Evolutionary conservation across 1,140 invertebrate species (phyloP).

Genomic region (Orius laevigatus): DNA sequence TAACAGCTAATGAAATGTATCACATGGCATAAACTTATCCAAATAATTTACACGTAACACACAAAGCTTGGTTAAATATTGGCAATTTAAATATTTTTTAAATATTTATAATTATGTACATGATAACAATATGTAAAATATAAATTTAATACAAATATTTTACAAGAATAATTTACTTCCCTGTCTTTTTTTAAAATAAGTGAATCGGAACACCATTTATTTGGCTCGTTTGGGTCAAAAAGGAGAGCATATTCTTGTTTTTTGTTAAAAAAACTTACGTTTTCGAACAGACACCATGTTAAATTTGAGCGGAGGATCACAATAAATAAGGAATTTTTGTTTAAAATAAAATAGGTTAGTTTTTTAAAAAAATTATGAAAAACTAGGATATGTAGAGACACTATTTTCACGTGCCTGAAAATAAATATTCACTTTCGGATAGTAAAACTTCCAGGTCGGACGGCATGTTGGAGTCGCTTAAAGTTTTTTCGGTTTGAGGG

Average conservation of each 20-base stretch:
- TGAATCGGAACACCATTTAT: conserved; percentile 1
- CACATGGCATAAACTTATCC: conserved; percentile 4
- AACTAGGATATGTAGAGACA: conserved; percentile 1
- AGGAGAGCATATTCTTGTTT: background rate
- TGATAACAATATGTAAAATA: conserved; percentile 13
- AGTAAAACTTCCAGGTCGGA: conserved; percentile 43
- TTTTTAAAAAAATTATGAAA: background rate
- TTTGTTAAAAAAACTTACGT: background rate
- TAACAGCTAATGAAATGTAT: too few relatives aligned
- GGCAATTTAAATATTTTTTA: background rate
- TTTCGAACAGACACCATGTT: conserved; percentile 1
- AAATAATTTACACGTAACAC: too few relatives aligned
- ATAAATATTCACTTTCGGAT: conserved; percentile 41
- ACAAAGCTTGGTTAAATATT: too few relatives aligned
- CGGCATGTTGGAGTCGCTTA: conserved; percentile 36
- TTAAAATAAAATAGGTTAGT: background rate
- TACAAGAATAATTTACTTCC: conserved; percentile 16
- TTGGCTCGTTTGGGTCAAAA: background rate
- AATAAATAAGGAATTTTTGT: conserved; percentile 1
- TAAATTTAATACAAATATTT: conserved; percentile 14
- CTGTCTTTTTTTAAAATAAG: conserved; percentile 9
- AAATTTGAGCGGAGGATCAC: conserved; percentile 6
- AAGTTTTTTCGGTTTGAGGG: conserved; percentile 9
- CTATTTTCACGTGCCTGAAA: conserved; percentile 35
- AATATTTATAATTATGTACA: conserved; percentile 3